Base-by-base conservation (phyloP, 30 jellyfish, hydroid and myxozoan genomes). In the Clytia hemisphaerica region DNA sequence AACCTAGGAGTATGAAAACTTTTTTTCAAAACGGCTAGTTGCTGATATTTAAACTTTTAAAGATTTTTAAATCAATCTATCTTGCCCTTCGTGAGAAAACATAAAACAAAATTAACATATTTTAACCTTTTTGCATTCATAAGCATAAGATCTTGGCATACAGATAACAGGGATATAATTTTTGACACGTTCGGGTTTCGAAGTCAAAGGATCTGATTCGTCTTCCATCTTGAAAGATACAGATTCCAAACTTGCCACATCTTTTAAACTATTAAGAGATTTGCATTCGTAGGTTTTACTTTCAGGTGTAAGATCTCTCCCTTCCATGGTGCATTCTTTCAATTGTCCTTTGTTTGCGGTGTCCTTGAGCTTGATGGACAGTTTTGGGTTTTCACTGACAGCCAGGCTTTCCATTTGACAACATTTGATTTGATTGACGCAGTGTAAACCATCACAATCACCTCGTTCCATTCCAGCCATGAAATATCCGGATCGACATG, bases 341-440 rank as follows among this genome's bases (percentile, higher is more conserved):
- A n/a, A n/a, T n/a, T n/a, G n/a, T n/a, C n/a, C n/a, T n/a, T n/a
- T n/a, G n/a, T n/a, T n/a, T n/a, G n/a, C n/a, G n/a, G n/a, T n/a
- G n/a, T n/a, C n/a, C n/a, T n/a, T n/a, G n/a, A n/a, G n/a, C n/a
- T n/a, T n/a, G n/a, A n/a, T n/a, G n/a, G n/a, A n/a, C n/a, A n/a
- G n/a, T n/a, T n/a, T n/a, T n/a, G n/a, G n/a, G n/a, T n/a, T n/a
- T n/a, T n/a, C n/a, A n/a, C n/a, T n/a, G n/a, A n/a, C n/a, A n/a
- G n/a, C n/a, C n/a, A n/a, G n/a, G n/a, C n/a, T n/a, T n/a, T 42
- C 67, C 67, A 54, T 54, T 6, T 54, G 31, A 25, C 67, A 54
- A 42, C 67, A 54, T 16, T 54, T 54, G 67, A 54, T 24, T 28
- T 19, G n/a, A 24, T 54, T n/a, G n/a, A n/a, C n/a, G n/a, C n/a